Evolutionary conservation across 2,888 invertebrate genomes (phyloP).

Genomic region (Alitta virens): DNA sequence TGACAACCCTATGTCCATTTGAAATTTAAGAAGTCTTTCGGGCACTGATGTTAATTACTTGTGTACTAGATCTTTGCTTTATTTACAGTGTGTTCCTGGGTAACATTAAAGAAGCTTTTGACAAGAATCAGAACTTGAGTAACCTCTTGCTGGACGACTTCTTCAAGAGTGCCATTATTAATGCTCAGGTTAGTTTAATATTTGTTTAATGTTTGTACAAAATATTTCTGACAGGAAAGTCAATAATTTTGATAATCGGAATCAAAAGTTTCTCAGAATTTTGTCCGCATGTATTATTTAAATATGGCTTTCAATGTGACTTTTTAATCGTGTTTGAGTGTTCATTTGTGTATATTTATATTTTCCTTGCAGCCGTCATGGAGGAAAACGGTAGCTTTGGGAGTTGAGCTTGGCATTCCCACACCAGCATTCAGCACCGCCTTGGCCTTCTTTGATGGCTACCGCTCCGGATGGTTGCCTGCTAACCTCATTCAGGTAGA

Average conservation of each 20-base stretch:
- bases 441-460: slow-evolving; percentile 96
- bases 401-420: slow-evolving; percentile 77
- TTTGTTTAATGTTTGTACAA: not conserved
- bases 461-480: slow-evolving; percentile 79
- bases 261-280: no score
- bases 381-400: slow-evolving; percentile 74
- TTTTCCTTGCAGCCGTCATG: slow-evolving; percentile 65
- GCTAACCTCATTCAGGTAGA: slow-evolving; percentile 89
- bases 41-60: no score
- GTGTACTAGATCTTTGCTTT: not conserved
- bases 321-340: no score
- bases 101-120: slow-evolving; percentile 90
- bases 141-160: slow-evolving; percentile 91
- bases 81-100: slow-evolving; percentile 75
- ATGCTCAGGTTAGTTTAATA: slow-evolving; percentile 65
- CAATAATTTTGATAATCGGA: no score
- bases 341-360: no score
- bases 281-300: no score
- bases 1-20: no score
- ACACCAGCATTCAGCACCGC: slow-evolving; percentile 91
- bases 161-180: slow-evolving; percentile 77
- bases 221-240: no score
- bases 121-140: slow-evolving; percentile 78
- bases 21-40: no score
- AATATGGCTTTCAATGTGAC: no score